Evolutionary conservation across 2,797 vertebrate genomes (phyloP), one percentile per base, ranked within the genome.

Genomic region (Heliangelus exortis): DNA sequence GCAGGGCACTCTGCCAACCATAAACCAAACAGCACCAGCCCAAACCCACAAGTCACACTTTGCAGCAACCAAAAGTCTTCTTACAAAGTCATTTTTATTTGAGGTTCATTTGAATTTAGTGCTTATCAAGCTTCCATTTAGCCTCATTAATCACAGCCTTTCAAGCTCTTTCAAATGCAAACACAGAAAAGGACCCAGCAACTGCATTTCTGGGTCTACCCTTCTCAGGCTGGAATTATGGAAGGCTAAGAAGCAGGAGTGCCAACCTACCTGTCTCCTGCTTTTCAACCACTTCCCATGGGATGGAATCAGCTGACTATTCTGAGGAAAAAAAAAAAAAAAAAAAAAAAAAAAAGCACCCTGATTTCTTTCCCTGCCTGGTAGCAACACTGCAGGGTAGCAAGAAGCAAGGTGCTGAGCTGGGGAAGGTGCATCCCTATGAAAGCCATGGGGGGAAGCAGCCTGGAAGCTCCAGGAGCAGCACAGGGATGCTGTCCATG

Each of bases 91-190:
- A 62, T 79, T 96, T 89, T n/a, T 92, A 58, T 92, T 93, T 78
- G 78, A 92, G 54, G 65, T 62, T 95, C 39, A 25, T 91, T 87
- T 91, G 66, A 95, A 82, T 83, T 71, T 72, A 10, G 75, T 66
- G 63, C 81, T 93, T 93, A 93, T 93, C 87, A 95, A 93, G 92
- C 91, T 86, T 77, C 68, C 53, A 89, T 96, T 96, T 96, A 95
- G 92, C 92, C 83, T 97, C 89, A 89, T 96, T 97, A 97, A 97
- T 97, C 96, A 96, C 79, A 86, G 80, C 94, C 96, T 96, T 97
- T 96, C 96, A 62, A 85, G 81, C 77, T 84, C 92, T 94, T 96
- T 94, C 94, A 96, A 97, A 97, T 85, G 96, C 93, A 97, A 97
- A 97, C 96, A 97, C 47, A 67, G 71, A 71, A 94, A 96, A 94